Evolutionary conservation across 2,797 vertebrate genomes (phyloP).

Genomic region (Pipistrellus nathusii): DNA sequence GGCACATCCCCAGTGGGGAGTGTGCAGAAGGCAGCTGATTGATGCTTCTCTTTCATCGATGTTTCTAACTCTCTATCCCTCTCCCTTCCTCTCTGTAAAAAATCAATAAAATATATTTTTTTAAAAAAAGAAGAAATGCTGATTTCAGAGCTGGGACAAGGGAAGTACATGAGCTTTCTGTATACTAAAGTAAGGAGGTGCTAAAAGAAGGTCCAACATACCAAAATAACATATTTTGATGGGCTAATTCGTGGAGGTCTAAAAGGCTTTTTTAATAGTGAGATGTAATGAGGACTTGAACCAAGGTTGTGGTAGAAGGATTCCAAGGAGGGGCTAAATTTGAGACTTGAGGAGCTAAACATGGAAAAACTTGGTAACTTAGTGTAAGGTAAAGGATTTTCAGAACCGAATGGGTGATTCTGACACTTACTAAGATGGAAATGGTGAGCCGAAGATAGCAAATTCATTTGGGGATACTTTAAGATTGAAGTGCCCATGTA

Average conservation of each 20-base stretch:
- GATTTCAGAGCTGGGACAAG: not conserved
- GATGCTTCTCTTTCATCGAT: no score
- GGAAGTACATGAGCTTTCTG: not conserved
- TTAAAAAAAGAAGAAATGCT: not conserved
- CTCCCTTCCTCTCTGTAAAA: no score
- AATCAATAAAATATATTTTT: no score
- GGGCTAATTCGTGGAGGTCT: not conserved
- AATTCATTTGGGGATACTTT: conserved; percentile 22
- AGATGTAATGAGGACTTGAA: not conserved
- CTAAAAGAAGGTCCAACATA: not conserved
- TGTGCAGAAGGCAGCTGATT: no score
- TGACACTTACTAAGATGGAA: not conserved
- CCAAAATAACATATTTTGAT: not conserved
- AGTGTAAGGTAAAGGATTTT: not conserved
- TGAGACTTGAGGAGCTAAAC: not conserved
- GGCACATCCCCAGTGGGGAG: no score
- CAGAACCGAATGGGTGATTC: not conserved
- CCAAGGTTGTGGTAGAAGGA: not conserved
- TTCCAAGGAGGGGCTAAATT: not conserved
- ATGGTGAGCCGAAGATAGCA: not conserved
- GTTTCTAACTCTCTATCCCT: no score
- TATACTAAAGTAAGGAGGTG: not conserved
- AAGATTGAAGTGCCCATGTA: not conserved
- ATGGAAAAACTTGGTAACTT: not conserved
- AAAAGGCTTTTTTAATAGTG: not conserved